Evolutionary conservation across 2,888 invertebrate species (phyloP).

Genomic region (Drosophila yooni): DNA sequence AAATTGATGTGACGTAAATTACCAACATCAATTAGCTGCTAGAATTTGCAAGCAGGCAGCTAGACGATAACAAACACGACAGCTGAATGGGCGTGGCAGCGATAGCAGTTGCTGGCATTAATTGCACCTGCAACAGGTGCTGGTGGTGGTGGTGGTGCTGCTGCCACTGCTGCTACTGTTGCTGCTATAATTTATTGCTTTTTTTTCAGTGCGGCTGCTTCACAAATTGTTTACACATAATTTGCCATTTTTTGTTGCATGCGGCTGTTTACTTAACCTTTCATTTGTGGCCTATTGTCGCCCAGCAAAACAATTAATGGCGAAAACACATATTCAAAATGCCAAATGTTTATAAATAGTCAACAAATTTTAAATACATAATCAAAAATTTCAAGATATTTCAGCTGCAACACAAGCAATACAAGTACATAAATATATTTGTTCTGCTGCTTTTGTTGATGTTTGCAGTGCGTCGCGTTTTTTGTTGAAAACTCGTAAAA

Average conservation of each 20-base stretch:
- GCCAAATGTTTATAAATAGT: slow-evolving; percentile 66
- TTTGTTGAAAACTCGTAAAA: slow-evolving; percentile 56
- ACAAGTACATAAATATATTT: slow-evolving; percentile 20
- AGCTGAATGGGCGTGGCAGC: slow-evolving; percentile 20
- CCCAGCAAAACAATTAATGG: slow-evolving; percentile 17
- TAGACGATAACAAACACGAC: not conserved
- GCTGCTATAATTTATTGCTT: slow-evolving; percentile 13
- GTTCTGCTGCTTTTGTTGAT: slow-evolving; percentile 48
- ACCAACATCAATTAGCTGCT: slow-evolving; percentile 57
- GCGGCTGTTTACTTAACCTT: slow-evolving; percentile 23
- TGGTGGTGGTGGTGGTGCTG: slow-evolving; percentile 15
- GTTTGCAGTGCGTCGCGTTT: slow-evolving; percentile 47
- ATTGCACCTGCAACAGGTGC: slow-evolving; percentile 59
- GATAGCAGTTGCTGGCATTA: slow-evolving; percentile 8
- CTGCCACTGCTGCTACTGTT: slow-evolving; percentile 4
- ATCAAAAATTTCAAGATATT: slow-evolving; percentile 67
- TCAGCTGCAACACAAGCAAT: slow-evolving; percentile 41
- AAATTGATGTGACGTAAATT: slow-evolving; percentile 60
- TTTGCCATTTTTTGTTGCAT: slow-evolving; percentile 17
- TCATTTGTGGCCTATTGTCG: slow-evolving; percentile 32
- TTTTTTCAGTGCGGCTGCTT: slow-evolving; percentile 5
- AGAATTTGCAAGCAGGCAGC: slow-evolving; percentile 38
- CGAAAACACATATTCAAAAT: slow-evolving; percentile 22
- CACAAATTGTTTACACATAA: slow-evolving; percentile 45
- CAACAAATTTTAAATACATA: slow-evolving; percentile 58